Conservation (phyloP, 2,888 invertebrate genomes). For the Heliconius cydno region DNA sequence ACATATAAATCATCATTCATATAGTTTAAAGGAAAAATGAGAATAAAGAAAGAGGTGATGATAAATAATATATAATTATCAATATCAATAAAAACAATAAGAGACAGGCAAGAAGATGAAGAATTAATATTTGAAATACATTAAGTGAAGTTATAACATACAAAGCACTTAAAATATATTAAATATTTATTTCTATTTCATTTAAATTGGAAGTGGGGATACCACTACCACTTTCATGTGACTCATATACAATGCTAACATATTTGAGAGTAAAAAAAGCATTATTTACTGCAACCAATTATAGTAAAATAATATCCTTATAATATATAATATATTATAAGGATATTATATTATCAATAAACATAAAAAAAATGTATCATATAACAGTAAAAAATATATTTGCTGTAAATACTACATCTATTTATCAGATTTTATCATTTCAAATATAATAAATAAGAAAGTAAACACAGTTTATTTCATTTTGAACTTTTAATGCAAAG, state of each 20-base stretch:
- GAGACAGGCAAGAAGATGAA: too few species aligned
- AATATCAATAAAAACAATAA: too few species aligned
- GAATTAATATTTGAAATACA: too few species aligned
- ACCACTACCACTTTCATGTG: slow-evolving; percentile 9
- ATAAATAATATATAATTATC: too few species aligned
- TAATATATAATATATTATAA: background rate
- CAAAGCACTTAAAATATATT: background rate
- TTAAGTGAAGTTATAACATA: background rate
- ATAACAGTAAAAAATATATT: background rate
- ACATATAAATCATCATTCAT: background rate
- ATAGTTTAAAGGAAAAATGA: background rate
- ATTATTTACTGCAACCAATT: background rate
- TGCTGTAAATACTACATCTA: background rate
- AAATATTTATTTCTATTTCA: background rate
- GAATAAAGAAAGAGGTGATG: background rate
- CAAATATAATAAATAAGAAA: background rate
- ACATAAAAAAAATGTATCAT: background rate
- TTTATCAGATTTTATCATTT: background rate
- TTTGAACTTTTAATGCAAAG: background rate
- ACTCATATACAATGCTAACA: slow-evolving; percentile 3
- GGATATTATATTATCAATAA: background rate
- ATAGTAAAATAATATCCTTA: background rate
- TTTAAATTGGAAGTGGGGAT: slow-evolving; percentile 5
- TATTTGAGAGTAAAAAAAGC: background rate
- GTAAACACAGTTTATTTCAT: background rate